phyloP scores from a whole-genome alignment of 2,888 invertebrate species.

The Cistogaster globosa region DNA sequence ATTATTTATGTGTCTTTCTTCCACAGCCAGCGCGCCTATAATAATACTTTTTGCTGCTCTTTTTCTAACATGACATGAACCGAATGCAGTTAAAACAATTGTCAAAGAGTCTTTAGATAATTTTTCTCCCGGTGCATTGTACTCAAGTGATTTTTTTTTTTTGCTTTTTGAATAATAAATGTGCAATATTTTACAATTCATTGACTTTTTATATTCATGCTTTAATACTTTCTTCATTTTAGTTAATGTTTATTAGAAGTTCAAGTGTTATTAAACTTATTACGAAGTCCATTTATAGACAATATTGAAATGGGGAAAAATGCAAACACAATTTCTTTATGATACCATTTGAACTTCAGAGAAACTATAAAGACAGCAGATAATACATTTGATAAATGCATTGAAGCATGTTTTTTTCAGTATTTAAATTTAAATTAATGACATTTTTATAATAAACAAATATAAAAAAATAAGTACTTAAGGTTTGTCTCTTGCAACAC shows the following conservation, averaged over 20 bases:
- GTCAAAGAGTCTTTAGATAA: not conserved
- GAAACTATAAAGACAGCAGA: conserved; percentile 11
- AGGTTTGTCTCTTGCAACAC: conserved; percentile 8
- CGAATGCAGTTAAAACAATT: too few relatives aligned
- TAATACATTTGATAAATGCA: conserved; percentile 48
- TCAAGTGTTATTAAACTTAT: conserved; percentile 67
- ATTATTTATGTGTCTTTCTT: too few relatives aligned
- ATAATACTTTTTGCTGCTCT: too few relatives aligned
- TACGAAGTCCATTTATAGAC: conserved; percentile 16
- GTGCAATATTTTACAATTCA: conserved; percentile 41
- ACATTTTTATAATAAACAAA: conserved; percentile 69
- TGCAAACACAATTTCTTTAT: conserved; percentile 38
- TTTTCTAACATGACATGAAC: too few relatives aligned
- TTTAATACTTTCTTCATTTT: conserved; percentile 31
- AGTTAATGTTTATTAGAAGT: conserved; percentile 61
- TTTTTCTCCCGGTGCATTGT: conserved; percentile 1
- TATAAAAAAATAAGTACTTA: not conserved
- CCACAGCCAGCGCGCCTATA: too few relatives aligned
- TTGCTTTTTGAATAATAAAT: not conserved
- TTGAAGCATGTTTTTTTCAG: conserved; percentile 14
- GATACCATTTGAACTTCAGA: conserved; percentile 2
- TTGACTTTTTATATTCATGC: conserved; percentile 18
- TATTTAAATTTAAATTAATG: conserved; percentile 66
- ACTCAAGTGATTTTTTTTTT: not conserved
- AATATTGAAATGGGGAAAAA: conserved; percentile 29